These are phyloP conservation scores for Stichodactyla mertensii DNA, from an alignment of 64 coral and sea anemone genomes.

Conservation along the genomic window DNA sequence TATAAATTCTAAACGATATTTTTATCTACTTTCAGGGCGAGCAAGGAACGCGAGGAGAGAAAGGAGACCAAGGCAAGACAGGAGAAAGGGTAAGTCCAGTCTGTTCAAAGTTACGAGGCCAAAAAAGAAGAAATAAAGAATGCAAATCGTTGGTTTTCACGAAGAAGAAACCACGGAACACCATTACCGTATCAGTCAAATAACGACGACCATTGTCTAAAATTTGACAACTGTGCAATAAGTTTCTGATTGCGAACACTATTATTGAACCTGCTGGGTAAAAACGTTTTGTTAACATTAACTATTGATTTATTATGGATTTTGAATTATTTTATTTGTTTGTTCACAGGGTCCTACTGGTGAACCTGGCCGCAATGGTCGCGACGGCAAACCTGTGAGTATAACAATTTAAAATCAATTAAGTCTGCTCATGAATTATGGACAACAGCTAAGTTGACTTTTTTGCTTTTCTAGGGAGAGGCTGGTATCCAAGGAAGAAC, in stretches of 20 bases:
- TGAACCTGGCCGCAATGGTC: slow-evolving; percentile 27
- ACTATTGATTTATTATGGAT: background rate
- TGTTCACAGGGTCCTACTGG: slow-evolving; percentile 12
- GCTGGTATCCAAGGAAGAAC: slow-evolving; percentile 22
- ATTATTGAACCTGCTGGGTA: too few relatives aligned
- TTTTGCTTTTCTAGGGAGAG: slow-evolving; percentile 16
- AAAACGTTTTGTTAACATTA: too few relatives aligned
- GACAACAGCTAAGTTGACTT: background rate
- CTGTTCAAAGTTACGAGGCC: background rate
- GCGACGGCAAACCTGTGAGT: slow-evolving; percentile 37
- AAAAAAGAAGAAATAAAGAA: too few relatives aligned
- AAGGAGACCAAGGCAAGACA: slow-evolving; percentile 31
- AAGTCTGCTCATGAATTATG: too few relatives aligned
- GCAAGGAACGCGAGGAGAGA: slow-evolving; percentile 38
- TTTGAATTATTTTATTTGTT: background rate
- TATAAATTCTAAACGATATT: background rate
- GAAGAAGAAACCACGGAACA: too few relatives aligned
- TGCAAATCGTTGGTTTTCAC: too few relatives aligned
- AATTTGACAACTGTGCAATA: too few relatives aligned
- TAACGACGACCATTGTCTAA: too few relatives aligned
- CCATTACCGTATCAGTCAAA: too few relatives aligned
- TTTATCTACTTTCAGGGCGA: slow-evolving; percentile 15
- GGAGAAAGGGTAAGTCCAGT: slow-evolving; percentile 38
- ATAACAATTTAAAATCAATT: background rate
- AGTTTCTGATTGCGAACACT: too few relatives aligned